phyloP scores from a whole-genome alignment of 1,140 invertebrate species.

The Bombus vancouverensis region DNA sequence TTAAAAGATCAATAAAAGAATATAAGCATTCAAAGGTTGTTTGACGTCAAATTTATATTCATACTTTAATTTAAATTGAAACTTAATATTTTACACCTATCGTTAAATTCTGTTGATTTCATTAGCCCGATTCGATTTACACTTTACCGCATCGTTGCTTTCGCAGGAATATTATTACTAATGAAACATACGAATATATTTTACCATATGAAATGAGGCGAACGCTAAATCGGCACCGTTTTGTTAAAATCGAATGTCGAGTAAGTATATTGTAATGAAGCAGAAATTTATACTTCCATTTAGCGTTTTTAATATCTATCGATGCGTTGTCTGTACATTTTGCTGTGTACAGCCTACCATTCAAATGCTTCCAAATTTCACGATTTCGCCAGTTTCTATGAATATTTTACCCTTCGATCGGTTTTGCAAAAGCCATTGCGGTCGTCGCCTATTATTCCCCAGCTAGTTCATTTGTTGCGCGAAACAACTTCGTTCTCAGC shows the following conservation, averaged over 20 bases:
- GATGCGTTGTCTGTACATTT: neutral
- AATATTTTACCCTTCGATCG: neutral
- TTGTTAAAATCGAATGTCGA: neutral
- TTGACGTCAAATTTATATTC: too few species aligned
- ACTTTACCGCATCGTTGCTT: neutral
- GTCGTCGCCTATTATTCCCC: conserved; percentile 39
- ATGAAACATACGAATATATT: neutral
- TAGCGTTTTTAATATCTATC: neutral
- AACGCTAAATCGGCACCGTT: neutral
- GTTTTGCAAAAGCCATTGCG: conserved; percentile 33
- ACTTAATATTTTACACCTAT: too few species aligned
- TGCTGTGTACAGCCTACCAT: too few species aligned
- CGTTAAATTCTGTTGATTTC: too few species aligned
- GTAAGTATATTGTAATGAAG: neutral
- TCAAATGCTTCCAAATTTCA: neutral
- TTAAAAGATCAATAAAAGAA: neutral
- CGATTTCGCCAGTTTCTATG: conserved; percentile 2
- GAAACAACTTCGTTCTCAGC: conserved; percentile 32
- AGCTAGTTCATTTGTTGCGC: conserved; percentile 32
- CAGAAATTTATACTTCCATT: neutral
- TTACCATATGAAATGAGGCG: neutral
- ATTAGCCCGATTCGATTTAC: too few species aligned
- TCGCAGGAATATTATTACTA: neutral
- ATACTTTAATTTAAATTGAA: too few species aligned
- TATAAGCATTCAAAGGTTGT: too few species aligned